phyloP scores from a whole-genome alignment of 2,888 invertebrate species.

The Campoplex nolae region DNA sequence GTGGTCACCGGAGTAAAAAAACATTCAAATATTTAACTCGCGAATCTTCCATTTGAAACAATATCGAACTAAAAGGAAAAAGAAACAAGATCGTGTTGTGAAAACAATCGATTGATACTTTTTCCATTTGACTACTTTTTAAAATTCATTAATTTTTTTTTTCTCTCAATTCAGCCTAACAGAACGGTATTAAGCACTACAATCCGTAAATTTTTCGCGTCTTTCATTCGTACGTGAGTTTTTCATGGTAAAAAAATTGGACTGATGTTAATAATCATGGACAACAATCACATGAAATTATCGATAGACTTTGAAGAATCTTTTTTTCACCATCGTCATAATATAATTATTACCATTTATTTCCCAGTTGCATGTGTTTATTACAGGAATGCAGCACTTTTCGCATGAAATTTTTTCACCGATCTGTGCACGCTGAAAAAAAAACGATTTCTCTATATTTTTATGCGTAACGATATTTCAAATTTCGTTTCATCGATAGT shows the following conservation, averaged over 20 bases:
- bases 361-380: conserved; percentile 56
- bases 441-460: not conserved
- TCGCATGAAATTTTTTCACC: conserved; percentile 61
- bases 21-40: not conserved
- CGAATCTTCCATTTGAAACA: not conserved
- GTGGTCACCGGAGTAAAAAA: not conserved
- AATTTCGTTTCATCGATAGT: not conserved
- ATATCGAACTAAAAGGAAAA: not conserved
- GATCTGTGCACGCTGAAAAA: conserved; percentile 37
- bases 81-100: not conserved
- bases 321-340: not conserved
- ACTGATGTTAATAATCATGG: not conserved
- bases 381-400: conserved; percentile 64
- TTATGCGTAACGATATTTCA: not conserved
- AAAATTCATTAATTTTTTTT: not conserved
- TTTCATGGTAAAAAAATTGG: not conserved
- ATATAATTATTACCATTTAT: conserved; percentile 17
- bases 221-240: not conserved
- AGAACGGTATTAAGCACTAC: not conserved
- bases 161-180: not conserved
- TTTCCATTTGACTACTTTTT: not conserved
- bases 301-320: no score
- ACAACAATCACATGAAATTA: no score
- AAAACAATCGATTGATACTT: not conserved
- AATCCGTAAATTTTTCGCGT: not conserved